These are phyloP conservation scores for Pachypanchax playfairii DNA, from an alignment of 2,113 vertebrate genomes.

Conservation along the genomic window DNA sequence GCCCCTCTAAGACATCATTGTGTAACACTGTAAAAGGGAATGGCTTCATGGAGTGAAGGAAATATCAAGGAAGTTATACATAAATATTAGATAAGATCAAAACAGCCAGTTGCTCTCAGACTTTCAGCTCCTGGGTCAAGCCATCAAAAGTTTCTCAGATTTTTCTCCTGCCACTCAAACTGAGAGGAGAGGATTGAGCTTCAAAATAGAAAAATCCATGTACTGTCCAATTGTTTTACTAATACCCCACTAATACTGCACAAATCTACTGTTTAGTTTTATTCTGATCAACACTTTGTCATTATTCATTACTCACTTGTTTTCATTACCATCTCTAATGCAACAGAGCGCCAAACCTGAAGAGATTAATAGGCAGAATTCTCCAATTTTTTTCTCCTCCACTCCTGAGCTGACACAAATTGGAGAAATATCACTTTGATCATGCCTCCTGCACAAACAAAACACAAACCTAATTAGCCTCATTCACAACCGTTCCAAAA, in stretches of 20 bases:
- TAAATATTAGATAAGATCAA: conserved; percentile 82
- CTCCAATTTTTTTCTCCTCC: conserved; percentile 65
- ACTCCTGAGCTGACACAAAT: conserved; percentile 76
- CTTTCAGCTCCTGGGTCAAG: conserved; percentile 73
- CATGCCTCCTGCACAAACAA: conserved; percentile 77
- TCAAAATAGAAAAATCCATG: conserved; percentile 15
- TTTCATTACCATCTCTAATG: conserved; percentile 73
- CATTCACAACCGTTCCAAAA: conserved; percentile 76
- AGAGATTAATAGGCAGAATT: conserved; percentile 73
- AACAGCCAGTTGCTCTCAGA: conserved; percentile 74
- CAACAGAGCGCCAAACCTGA: conserved; percentile 62
- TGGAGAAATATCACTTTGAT: conserved; percentile 81
- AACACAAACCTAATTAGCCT: conserved; percentile 80
- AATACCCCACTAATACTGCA: conserved; percentile 62
- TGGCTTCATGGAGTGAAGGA: conserved; percentile 66
- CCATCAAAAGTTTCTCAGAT: conserved; percentile 64
- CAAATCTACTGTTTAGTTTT: conserved; percentile 65
- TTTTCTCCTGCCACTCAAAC: conserved; percentile 47
- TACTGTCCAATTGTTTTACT: conserved; percentile 46
- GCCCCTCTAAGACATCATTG: conserved; percentile 77
- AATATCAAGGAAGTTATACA: conserved; percentile 81
- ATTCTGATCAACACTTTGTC: conserved; percentile 73
- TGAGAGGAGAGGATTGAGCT: conserved; percentile 35
- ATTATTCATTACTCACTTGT: conserved; percentile 77
- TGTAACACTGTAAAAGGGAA: conserved; percentile 70